Base-by-base conservation (phyloP, 1,140 invertebrate species). In the Calephelis virginiensis region DNA sequence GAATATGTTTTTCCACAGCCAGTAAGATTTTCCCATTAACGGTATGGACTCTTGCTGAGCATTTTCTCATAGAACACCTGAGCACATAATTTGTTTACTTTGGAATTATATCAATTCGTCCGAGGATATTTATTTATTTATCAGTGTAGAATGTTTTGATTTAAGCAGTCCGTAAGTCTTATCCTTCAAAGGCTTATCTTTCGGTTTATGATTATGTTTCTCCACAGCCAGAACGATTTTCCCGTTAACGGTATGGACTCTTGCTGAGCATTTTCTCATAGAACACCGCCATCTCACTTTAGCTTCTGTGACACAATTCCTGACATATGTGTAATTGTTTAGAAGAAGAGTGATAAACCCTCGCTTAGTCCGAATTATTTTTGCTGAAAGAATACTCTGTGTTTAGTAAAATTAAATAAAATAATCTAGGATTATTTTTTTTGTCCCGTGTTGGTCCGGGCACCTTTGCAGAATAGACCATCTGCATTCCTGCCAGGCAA, bases 201-300 rank as follows among this genome's bases (percentile, higher is more conserved):
- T 71, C 0, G 71, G 68, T 0, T 66, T 63, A 66, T 79, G 75
- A 40, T 69, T 70, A 13, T 81, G 77, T 1, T 64, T 43, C n/a
- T 75, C 78, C 9, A 69, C 5, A 5, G 71, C 70, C 8, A 73
- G 12, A 0, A 77, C 62, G 0, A 78, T 65, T 3, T 66, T 59
- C 5, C 67, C 71, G 3, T 68, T 67, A 6, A 73, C 8, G 0
- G 77, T 82, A 56, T 80, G 80, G 2, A 80, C 63, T 14, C 76
- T 74, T 0, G 80, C 76, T 0, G 76, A 77, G 47, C 77, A 81
- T 1, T 62, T 63, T 11, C 75, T 43, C 1, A 63, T 56, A 0
- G 75, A 69, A 46, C 79, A 81, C 1, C 77, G 68, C 77, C 79
- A 79, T 60, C 77, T 71, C 10, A 72, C 71, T 38, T 79, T 81